Evolutionary conservation across 2,888 invertebrate genomes (phyloP), one percentile per base, ranked within the genome.

Genomic region (Oconnorella tubifera): DNA sequence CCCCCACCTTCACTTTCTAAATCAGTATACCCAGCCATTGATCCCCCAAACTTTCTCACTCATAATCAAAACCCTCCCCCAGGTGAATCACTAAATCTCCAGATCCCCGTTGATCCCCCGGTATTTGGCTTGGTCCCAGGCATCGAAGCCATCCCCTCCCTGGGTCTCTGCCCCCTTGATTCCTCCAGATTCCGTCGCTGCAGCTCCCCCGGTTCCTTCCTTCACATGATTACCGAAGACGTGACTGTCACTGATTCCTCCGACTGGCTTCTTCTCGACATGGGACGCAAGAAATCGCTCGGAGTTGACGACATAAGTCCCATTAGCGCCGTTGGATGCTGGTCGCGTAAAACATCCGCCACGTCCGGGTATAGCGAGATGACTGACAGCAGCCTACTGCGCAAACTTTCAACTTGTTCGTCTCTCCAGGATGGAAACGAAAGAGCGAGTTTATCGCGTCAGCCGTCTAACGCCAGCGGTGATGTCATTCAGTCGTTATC

Each of bases 211-310:
- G 50, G 60, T 14, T 60, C 60, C 10, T 50, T 60, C 60, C 60
- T 60, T 3, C 60, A 60, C 51, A 60, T 60, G 50, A 60, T 60
- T 32, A 49, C 50, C 1, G 60, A 60, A 31, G 60, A 60, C 60
- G n/a, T n/a, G n/a, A 6, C 2, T 6, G 23, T 32, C 4, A 19
- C 33, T 6, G 40, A 28, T 40, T 28, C 49, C 1, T 3, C 6
- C 3, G 31, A 58, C 33, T 48, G 50, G 49, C n/a, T n/a, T n/a
- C n/a, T n/a, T n/a, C n/a, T n/a, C n/a, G 59, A 59, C 25, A 33
- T 40, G 2, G 1, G 48, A 19, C 60, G 60, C 14, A 60, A 60
- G 50, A 32, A 49, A 19, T 51, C 60, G 50, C 51, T 50, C 25
- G 60, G 29, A 19, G 14, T 25, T 19, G 60, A 60, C 29, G 60